phyloP scores from a whole-genome alignment of 2,888 invertebrate genomes.

The Griposia aprilina region DNA sequence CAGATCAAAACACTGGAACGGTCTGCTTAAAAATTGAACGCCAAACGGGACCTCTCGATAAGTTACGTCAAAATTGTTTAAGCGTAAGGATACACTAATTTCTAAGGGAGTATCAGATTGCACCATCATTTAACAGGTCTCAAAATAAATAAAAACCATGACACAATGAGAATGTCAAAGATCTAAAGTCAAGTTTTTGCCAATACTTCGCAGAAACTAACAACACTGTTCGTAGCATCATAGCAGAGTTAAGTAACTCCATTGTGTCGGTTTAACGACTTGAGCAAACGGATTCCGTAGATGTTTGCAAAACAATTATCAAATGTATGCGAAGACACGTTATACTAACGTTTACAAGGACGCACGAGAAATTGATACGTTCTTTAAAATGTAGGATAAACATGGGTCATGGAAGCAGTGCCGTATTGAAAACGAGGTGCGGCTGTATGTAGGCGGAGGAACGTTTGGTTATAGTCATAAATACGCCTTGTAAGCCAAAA shows the following conservation, averaged over 20 bases:
- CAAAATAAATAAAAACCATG: slow-evolving; percentile 16
- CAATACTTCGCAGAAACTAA: slow-evolving; percentile 27
- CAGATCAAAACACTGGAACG: not conserved
- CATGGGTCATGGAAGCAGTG: slow-evolving; percentile 52
- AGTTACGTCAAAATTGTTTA: not conserved
- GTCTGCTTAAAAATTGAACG: not conserved
- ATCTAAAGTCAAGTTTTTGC: slow-evolving; percentile 32
- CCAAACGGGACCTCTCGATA: not conserved
- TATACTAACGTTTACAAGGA: slow-evolving; percentile 57
- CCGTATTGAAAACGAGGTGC: slow-evolving; percentile 51
- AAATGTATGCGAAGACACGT: slow-evolving; percentile 53
- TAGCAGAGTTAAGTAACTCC: slow-evolving; percentile 53
- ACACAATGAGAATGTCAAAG: slow-evolving; percentile 14
- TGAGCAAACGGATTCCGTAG: slow-evolving; percentile 63
- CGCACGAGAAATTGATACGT: slow-evolving; percentile 57
- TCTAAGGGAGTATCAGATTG: not conserved
- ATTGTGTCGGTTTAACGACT: slow-evolving; percentile 58
- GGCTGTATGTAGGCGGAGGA: slow-evolving; percentile 42
- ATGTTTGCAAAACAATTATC: slow-evolving; percentile 70
- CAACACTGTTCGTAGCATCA: slow-evolving; percentile 26
- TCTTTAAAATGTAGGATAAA: slow-evolving; percentile 38
- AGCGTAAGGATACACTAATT: not conserved
- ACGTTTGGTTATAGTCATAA: slow-evolving; percentile 37
- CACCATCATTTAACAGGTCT: not conserved
- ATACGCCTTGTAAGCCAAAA: slow-evolving; percentile 45